A percentile compares a stretch with the other conserved stretches of the same genome.
Conservation (phyloP, 2,888 invertebrate species). For the Callimorpha dominula region DNA sequence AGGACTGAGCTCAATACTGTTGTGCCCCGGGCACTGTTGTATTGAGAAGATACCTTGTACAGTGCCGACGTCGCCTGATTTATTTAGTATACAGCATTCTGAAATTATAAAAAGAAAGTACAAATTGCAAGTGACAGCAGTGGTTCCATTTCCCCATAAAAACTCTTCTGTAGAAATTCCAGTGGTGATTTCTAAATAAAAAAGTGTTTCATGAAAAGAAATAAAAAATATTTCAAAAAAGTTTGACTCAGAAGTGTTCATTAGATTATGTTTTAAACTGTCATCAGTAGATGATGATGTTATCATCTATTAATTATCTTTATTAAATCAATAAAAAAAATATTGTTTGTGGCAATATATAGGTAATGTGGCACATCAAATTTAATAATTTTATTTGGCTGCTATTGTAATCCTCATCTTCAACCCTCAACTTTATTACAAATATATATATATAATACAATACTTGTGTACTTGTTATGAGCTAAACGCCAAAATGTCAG, state of each 20-base stretch:
- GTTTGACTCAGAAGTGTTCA: not conserved
- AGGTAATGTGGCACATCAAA: no score
- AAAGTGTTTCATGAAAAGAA: not conserved
- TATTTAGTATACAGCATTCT: conserved; percentile 45
- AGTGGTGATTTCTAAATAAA: conserved; percentile 38
- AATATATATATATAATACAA: no score
- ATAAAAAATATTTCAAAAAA: not conserved
- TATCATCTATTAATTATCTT: no score
- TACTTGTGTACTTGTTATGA: no score
- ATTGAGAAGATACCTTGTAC: conserved; percentile 28
- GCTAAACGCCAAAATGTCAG: no score
- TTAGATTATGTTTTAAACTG: no score
- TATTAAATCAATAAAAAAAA: no score
- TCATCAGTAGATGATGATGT: not conserved
- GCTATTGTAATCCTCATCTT: no score
- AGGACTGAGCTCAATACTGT: no score
- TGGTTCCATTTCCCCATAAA: conserved; percentile 46
- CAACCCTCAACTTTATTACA: no score
- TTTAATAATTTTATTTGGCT: no score
- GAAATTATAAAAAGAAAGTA: conserved; percentile 44
- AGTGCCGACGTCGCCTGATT: conserved; percentile 31
- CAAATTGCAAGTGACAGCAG: conserved; percentile 41
- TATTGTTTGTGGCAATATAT: no score
- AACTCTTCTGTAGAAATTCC: conserved; percentile 47
- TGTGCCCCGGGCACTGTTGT: conserved; percentile 35